Base-by-base conservation (phyloP, 1,140 invertebrate species). In the Bicyclus anynana region DNA sequence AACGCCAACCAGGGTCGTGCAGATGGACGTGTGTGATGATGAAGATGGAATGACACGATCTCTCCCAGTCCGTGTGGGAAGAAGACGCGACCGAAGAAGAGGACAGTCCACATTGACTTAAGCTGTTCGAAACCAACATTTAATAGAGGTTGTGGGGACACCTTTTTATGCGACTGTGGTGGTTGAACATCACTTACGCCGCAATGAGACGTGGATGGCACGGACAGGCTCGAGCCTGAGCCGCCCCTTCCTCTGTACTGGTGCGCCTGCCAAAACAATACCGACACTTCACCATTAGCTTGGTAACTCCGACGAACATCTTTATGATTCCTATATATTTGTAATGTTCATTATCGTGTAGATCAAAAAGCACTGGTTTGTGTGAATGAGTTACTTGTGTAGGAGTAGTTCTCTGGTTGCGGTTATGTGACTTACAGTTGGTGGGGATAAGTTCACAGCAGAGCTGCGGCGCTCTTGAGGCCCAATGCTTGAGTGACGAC, bases 401-500 rank as follows among this genome's bases (percentile, higher is more conserved):
- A 46, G n/a, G 16, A 37, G 9, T 14, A 35, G 29, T 21, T 61
- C 16, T 51, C n/a, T 53, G 29, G 16, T 46, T 51, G 54, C 21
- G 37, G 18, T 49, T 16, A 23, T 61, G 12, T 46, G 6, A 87
- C 90, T 93, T 92, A 96, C 95, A 91, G 94, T 94, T 60, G 95
- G 95, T 56, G 95, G 95, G 54, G 95, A 96, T 35, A 96, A 90
- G 89, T 97, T 96, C 51, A 96, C 93, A 53, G 93, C 94, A 0
- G 95, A 96, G 59, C 94, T 94, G 38, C 95, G 93, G 56, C 95
- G 91, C 73, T 97, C 95, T 72, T 96, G 95, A 0, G 95, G 95
- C 38, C 95, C 95, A 63, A 96, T 96, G 78, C 95, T 96, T 13
- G 96, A 97, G 81, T 97, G 96, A 18, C 96, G 91, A 20, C 96